Conservation (phyloP, 2,888 invertebrate species). For the Seladonia tumulorum region DNA sequence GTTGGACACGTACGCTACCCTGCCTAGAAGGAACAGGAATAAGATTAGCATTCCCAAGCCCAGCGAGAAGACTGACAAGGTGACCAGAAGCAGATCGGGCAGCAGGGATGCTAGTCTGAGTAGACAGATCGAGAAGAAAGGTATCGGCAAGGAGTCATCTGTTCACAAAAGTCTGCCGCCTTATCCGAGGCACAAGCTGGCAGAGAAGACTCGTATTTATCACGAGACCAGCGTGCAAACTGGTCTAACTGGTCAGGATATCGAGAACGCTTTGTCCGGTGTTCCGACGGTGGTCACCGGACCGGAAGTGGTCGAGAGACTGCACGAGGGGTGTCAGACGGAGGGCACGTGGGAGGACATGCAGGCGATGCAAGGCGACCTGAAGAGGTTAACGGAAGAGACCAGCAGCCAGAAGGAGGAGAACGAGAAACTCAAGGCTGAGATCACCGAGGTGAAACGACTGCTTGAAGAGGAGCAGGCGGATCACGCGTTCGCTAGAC, state of each 20-base stretch:
- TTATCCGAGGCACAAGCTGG: constrained; percentile 83
- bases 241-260: constrained; percentile 89
- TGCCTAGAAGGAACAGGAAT: constrained; percentile 89
- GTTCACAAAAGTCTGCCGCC: constrained; percentile 84
- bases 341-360: constrained; percentile 88
- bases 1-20: constrained; percentile 91
- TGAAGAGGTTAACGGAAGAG: constrained; percentile 86
- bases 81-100: constrained; percentile 84
- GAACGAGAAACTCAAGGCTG: constrained; percentile 87
- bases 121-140: constrained; percentile 77
- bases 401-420: constrained; percentile 74
- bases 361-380: constrained; percentile 86
- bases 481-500: constrained; percentile 90
- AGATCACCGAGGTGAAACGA: constrained; percentile 86
- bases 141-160: constrained; percentile 73
- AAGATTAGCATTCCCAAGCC: constrained; percentile 67
- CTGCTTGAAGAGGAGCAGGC: constrained; percentile 89
- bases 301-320: constrained; percentile 84
- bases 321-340: constrained; percentile 87
- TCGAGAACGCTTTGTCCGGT: constrained; percentile 90
- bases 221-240: constrained; percentile 93
- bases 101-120: constrained; percentile 85
- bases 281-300: constrained; percentile 79
- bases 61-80: constrained; percentile 62
- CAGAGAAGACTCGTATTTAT: constrained; percentile 89